Percentiles rank a stretch among this genome's conserved stretches.
Evolutionary conservation across 92 coral and sea anemone genomes (phyloP).

Genomic region (Epizoanthus ramosus): DNA sequence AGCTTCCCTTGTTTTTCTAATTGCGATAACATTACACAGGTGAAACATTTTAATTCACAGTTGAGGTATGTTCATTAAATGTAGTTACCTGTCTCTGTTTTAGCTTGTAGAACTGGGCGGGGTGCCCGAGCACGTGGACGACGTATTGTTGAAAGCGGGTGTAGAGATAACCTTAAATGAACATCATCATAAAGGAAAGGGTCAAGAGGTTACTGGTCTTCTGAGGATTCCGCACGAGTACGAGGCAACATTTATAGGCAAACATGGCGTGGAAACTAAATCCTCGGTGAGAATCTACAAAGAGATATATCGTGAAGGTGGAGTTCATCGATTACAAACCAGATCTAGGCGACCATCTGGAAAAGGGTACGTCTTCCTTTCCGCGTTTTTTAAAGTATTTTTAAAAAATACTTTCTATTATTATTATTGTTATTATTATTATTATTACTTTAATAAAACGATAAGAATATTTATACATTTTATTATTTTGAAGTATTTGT

Average conservation of each 20-base stretch:
- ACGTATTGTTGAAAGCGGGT: slow-evolving; percentile 69
- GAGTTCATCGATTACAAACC: neutral
- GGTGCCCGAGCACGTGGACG: slow-evolving; percentile 55
- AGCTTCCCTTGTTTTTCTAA: too few relatives aligned
- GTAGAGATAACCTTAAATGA: slow-evolving; percentile 72
- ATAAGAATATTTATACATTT: too few relatives aligned
- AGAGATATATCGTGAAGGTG: slow-evolving; percentile 64
- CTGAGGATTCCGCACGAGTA: slow-evolving; percentile 43
- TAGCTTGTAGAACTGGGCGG: slow-evolving; percentile 75
- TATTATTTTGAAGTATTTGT: too few relatives aligned
- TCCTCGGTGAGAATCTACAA: slow-evolving; percentile 50
- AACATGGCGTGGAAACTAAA: slow-evolving; percentile 54
- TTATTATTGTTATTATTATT: too few relatives aligned
- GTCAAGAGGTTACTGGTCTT: slow-evolving; percentile 59
- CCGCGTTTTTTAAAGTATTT: too few relatives aligned
- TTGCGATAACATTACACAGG: neutral
- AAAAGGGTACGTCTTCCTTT: neutral
- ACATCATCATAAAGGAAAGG: slow-evolving; percentile 37
- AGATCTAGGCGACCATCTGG: slow-evolving; percentile 9
- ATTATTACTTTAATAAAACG: too few relatives aligned
- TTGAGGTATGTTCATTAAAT: too few relatives aligned
- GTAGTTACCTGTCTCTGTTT: neutral
- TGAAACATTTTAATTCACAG: neutral
- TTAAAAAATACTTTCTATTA: too few relatives aligned
- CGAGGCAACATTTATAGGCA: slow-evolving; percentile 62